Evolutionary conservation across 1,140 invertebrate species (phyloP), one percentile per base, ranked within the genome.

Genomic region (Drosophila quadrilineata): DNA sequence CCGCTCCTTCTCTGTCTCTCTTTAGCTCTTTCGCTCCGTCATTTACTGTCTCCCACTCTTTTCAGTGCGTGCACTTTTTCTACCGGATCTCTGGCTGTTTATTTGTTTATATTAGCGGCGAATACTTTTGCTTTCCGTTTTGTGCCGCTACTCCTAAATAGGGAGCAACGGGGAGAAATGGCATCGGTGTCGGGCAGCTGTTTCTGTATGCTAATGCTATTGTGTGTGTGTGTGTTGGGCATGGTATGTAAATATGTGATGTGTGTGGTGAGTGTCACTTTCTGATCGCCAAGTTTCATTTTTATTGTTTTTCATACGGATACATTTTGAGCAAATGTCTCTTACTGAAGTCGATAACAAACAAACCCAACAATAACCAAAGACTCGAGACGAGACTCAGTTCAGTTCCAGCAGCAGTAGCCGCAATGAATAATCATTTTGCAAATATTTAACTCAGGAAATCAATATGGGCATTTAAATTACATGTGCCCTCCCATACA

Each of bases 41-140:
- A 17, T 57, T 28, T 28, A 65, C 35, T n/a, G n/a, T n/a, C n/a
- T 52, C 54, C 9, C 57, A 29, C 28, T 52, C n/a, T 46, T 1
- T 43, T n/a, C 8, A 28, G 33, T 48, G 19, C 49, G 43, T 54
- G 50, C 49, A 49, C 24, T 54, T 63, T n/a, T 69, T 56, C 60
- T 73, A 73, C 60, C 74, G 73, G 77, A 84, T 85, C 74, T 85
- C 50, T 68, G 62, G 71, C 66, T 75, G 58, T 63, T 85, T 85
- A 79, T 84, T 84, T 85, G 79, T 85, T 84, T 84, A 85, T 79
- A 79, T 85, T 79, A 80, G 57, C 63, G 52, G 70, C 64, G 58
- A 72, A 84, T 84, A 85, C 74, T 85, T 86, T 85, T 79, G 74
- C 74, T 85, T 85, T 85, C 74, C 79, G 64, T 70, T 69, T 48